phyloP scores from a whole-genome alignment of 2,797 vertebrate genomes.

The Notoglanidium macrostoma region DNA sequence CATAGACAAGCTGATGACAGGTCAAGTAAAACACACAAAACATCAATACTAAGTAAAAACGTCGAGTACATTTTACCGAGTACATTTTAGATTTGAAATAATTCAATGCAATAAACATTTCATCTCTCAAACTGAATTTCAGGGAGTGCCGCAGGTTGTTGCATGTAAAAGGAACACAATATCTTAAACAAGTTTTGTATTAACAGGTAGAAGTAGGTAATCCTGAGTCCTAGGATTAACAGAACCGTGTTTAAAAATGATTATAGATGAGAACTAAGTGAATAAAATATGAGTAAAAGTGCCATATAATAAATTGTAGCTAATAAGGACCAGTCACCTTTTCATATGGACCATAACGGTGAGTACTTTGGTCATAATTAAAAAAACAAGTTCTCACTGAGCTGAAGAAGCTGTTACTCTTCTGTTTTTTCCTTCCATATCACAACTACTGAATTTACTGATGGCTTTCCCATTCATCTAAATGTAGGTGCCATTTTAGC shows the following conservation, averaged over 20 bases:
- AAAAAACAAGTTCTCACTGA: not conserved
- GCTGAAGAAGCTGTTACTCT: not conserved
- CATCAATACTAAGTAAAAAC: not conserved
- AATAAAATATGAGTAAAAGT: not conserved
- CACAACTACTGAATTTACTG: not conserved
- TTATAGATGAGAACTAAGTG: not conserved
- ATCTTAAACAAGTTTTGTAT: no score
- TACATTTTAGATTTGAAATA: not conserved
- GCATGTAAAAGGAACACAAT: no score
- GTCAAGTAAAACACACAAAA: no score
- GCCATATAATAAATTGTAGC: not conserved
- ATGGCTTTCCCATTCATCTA: not conserved
- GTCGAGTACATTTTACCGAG: not conserved
- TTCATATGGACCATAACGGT: not conserved
- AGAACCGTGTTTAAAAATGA: not conserved
- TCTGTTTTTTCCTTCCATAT: not conserved
- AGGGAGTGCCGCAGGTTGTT: no score
- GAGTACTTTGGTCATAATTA: not conserved
- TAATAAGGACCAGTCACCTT: no score
- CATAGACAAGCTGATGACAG: no score
- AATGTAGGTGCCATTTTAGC: no score
- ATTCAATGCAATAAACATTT: not conserved
- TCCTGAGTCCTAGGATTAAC: no score
- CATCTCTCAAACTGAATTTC: not conserved
- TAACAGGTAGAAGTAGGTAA: no score